Evolutionary conservation across 2,797 vertebrate genomes (phyloP).

Genomic region (Gastrophryne carolinensis): DNA sequence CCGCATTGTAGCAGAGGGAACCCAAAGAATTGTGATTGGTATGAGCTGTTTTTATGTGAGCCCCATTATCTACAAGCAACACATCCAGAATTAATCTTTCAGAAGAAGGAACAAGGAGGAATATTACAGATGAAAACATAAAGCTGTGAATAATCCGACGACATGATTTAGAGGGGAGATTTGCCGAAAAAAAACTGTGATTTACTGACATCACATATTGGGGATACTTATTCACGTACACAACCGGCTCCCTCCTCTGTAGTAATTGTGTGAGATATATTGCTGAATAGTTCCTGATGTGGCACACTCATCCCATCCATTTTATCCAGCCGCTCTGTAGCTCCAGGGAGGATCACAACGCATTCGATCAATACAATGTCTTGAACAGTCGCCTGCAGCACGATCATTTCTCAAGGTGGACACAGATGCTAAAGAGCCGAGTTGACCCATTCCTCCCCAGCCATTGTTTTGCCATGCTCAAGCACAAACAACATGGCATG

Average conservation of each 20-base stretch:
- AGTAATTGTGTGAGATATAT: constrained; percentile 54
- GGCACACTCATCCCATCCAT: constrained; percentile 53
- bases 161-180: constrained; percentile 43
- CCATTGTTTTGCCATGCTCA: neutral
- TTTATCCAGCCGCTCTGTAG: constrained; percentile 61
- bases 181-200: constrained; percentile 45
- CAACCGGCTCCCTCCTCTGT: constrained; percentile 48
- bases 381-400: constrained; percentile 73
- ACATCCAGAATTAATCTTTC: neutral
- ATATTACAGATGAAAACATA: constrained; percentile 9
- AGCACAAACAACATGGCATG: neutral
- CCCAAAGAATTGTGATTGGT: too few relatives aligned
- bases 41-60: too few relatives aligned
- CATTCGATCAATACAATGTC: constrained; percentile 76
- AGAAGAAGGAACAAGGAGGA: neutral
- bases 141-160: constrained; percentile 11
- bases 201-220: constrained; percentile 58
- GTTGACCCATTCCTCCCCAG: constrained; percentile 39
- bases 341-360: constrained; percentile 67
- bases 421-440: constrained; percentile 71
- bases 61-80: constrained; percentile 1
- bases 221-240: constrained; percentile 57
- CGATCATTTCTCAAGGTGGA: constrained; percentile 81
- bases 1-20: too few relatives aligned
- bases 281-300: constrained; percentile 47